Conservation (phyloP, 37 sponge, comb jelly and placozoan species). For the Beroe forskalii region DNA sequence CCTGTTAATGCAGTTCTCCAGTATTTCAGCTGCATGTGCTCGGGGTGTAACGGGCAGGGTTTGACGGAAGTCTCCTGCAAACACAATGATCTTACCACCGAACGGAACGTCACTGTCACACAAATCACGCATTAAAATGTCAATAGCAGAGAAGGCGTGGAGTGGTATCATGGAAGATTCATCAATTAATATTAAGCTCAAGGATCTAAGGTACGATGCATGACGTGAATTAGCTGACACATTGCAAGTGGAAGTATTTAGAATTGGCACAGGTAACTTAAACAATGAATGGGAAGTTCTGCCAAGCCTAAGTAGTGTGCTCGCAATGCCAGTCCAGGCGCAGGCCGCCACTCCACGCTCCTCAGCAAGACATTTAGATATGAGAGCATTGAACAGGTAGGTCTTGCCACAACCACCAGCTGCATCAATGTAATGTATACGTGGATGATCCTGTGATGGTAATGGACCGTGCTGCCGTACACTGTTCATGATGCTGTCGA, state of each 20-base stretch:
- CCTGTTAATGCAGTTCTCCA: conserved; percentile 2
- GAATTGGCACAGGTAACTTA: no score
- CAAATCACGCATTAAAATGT: background rate
- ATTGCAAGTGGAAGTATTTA: no score
- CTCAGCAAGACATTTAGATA: background rate
- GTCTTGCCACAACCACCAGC: no score
- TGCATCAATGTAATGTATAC: conserved; percentile 13
- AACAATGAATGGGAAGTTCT: no score
- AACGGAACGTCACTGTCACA: background rate
- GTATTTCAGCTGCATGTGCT: background rate
- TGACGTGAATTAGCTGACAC: no score
- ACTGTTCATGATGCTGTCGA: background rate
- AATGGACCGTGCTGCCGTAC: no score
- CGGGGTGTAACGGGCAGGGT: conserved; percentile 13
- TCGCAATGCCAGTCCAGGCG: no score
- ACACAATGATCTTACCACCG: conserved; percentile 8
- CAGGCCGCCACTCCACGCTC: no score
- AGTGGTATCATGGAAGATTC: conserved; percentile 51
- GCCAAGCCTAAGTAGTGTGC: no score
- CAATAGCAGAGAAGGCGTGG: conserved; percentile 18
- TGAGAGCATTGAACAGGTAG: background rate
- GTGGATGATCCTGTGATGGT: background rate
- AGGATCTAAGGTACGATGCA: no score
- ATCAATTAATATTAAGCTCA: background rate
- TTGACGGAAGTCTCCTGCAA: conserved; percentile 42